Percentiles rank a stretch among this genome's conserved stretches.
phyloP scores from a whole-genome alignment of 2,888 invertebrate species.

The Tachystola acroxantha region DNA sequence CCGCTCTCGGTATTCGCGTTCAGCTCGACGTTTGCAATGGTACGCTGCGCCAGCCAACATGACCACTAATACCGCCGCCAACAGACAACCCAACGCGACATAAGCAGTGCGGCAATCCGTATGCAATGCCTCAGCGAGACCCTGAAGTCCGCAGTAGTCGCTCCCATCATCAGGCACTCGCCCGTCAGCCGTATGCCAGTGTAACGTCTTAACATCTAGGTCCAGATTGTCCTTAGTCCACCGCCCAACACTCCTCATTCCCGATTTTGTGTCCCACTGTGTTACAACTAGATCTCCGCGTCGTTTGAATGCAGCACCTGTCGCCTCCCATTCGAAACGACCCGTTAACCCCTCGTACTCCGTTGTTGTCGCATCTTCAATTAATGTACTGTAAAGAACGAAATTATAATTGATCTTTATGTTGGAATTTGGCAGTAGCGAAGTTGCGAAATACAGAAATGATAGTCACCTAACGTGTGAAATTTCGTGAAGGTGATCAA shows the following conservation, averaged over 20 bases:
- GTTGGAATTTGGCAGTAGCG: background rate
- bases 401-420: background rate
- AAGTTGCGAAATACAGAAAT: background rate
- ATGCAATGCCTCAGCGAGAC: slow-evolving; percentile 81
- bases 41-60: slow-evolving; percentile 39
- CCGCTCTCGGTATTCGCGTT: slow-evolving; percentile 44
- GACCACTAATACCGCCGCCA: slow-evolving; percentile 32
- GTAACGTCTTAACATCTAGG: slow-evolving; percentile 81
- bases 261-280: slow-evolving; percentile 76
- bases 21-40: slow-evolving; percentile 47
- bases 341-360: slow-evolving; percentile 50
- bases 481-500: slow-evolving; percentile 46
- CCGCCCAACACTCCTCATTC: slow-evolving; percentile 80
- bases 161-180: slow-evolving; percentile 83
- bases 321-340: slow-evolving; percentile 50
- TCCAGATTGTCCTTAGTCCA: slow-evolving; percentile 88
- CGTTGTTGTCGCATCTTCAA: slow-evolving; percentile 28
- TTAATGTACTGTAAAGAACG: slow-evolving; percentile 29
- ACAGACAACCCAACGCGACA: slow-evolving; percentile 47
- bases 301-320: slow-evolving; percentile 18
- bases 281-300: slow-evolving; percentile 58
- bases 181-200: slow-evolving; percentile 81
- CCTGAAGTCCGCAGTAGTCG: slow-evolving; percentile 81
- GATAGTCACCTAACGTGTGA: slow-evolving; percentile 31
- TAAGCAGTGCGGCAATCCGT: slow-evolving; percentile 86